Base-by-base conservation (phyloP, 2,888 invertebrate genomes). In the Monoplex corrugatus region DNA sequence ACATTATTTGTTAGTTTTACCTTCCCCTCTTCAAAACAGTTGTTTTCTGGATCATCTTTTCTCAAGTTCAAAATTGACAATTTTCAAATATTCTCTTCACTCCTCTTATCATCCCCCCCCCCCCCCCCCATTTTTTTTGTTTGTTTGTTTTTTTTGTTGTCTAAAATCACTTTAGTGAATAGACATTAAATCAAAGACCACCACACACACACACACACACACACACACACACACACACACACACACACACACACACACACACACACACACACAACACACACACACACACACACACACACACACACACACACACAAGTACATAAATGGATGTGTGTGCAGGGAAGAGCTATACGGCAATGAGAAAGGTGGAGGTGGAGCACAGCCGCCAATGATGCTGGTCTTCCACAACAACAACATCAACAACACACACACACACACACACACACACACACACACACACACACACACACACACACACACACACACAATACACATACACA, bases 311-410 rank as follows among this genome's bases (percentile, higher is more conserved):
- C 50, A 50, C 50, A 50, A 50, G n/a, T n/a, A 2, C 63, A 63
- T n/a, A 63, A 1, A 63, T 43, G 32, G n/a, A 78, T 38, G 8
- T 68, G 28, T 38, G 92, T 92, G 44, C 91, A 95, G 95, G 89
- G 95, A 95, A 87, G 94, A 95, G 85, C 93, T 95, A 0, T 95
- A 95, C 91, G 95, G 95, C 8, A 95, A 94, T 91, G 94, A 94
- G 89, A 93, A 92, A n/a, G 93, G 93, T 1, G 95, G 94, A 3
- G 95, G 95, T 6, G 95, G 94, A 28, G 94, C 94, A 6, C 95
- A 95, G 90, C 95, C 95, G 6, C 96, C 96, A 2, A 95, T 96
- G 94, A 95, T 96, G 95, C 92, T 96, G 32, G 95, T 95, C 23
- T 94, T 96, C 90, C 95, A 96, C 90, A 91, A 94, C n/a, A 94